A percentile compares a stretch with the other conserved stretches of the same genome.
These are phyloP conservation scores for Andrena marginata DNA, from an alignment of 2,888 invertebrate genomes.

Conservation along the genomic window DNA sequence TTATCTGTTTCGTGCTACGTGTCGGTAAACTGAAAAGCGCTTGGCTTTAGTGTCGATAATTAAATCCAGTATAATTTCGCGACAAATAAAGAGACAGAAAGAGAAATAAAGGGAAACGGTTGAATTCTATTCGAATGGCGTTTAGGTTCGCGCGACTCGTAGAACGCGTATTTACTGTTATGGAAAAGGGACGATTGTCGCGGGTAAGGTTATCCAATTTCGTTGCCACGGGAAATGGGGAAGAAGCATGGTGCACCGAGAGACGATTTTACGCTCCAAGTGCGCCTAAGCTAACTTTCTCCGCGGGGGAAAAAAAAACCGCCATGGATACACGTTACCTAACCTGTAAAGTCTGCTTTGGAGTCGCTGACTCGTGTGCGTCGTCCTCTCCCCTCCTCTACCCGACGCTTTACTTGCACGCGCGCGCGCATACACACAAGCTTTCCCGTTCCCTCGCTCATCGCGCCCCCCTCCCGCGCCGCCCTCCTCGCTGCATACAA, in stretches of 20 bases:
- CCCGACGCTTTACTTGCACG: conserved; percentile 24
- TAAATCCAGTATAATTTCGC: not conserved
- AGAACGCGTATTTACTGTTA: not conserved
- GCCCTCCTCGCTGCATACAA: conserved; percentile 5
- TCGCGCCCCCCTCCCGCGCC: conserved; percentile 13
- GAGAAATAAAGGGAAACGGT: too few species aligned
- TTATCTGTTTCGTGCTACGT: not conserved
- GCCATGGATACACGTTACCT: conserved; percentile 70
- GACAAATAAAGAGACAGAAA: not conserved
- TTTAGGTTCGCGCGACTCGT: not conserved
- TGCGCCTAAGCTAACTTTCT: conserved; percentile 79
- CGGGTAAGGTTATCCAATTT: conserved; percentile 38
- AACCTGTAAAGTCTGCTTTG: conserved; percentile 68
- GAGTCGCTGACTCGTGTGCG: conserved; percentile 64
- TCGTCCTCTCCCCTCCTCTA: conserved; percentile 36
- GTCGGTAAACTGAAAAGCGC: not conserved
- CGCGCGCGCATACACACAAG: not conserved
- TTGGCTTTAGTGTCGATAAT: not conserved
- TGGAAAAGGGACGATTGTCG: not conserved
- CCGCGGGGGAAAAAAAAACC: conserved; percentile 68
- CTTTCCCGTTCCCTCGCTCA: conserved; percentile 16
- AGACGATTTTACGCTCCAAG: conserved; percentile 76
- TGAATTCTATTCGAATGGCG: not conserved
- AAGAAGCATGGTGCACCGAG: conserved; percentile 40
- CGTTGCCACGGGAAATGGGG: conserved; percentile 24